These are phyloP conservation scores for Nannospalax galili DNA, from an alignment of 2,113 vertebrate species.

Conservation along the genomic window DNA sequence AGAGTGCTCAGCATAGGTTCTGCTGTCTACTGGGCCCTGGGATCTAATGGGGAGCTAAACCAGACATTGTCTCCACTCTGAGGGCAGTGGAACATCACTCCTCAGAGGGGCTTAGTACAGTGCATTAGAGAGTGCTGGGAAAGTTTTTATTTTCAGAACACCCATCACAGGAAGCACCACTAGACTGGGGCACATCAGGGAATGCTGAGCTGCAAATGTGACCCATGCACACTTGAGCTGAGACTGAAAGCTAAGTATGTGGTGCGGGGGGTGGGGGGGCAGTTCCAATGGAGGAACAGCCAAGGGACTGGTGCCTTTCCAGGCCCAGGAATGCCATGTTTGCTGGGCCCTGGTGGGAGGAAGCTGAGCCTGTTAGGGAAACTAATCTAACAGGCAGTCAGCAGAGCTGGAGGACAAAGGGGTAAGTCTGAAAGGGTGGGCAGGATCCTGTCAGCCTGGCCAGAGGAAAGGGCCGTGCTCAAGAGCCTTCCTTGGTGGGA, in stretches of 20 bases:
- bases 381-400: neutral
- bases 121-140: neutral
- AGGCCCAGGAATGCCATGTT: fast-evolving
- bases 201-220: neutral
- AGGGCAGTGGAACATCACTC: fast-evolving
- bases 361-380: neutral
- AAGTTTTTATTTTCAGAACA: neutral
- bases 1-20: neutral
- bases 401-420: neutral
- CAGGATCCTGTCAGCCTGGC: neutral
- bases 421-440: neutral
- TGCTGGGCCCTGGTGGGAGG: neutral
- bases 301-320: neutral
- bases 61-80: fast-evolving
- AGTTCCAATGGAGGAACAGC: neutral
- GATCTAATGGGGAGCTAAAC: neutral
- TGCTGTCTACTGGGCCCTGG: fast-evolving
- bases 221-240: neutral
- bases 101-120: neutral
- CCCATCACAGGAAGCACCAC: neutral
- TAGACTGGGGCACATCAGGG: neutral
- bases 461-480: no score
- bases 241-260: neutral
- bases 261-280: neutral
- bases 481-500: no score